phyloP scores from a whole-genome alignment of 2,113 vertebrate genomes.

The Cryptomyrus ogoouensis region DNA sequence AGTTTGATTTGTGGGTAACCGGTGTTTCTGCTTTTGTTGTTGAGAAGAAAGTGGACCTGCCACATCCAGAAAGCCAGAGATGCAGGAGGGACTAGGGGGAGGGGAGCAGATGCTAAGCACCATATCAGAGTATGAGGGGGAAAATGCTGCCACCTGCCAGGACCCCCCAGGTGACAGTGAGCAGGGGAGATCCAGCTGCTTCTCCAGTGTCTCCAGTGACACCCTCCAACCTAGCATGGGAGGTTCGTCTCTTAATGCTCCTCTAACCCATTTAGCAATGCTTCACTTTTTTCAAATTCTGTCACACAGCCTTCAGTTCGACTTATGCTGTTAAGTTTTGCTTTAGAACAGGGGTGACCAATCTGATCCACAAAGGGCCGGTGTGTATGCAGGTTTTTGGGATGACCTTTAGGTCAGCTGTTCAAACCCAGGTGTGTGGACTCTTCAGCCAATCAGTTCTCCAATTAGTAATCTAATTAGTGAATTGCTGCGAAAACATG shows the following conservation, averaged over 20 bases:
- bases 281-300: not conserved
- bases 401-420: not conserved
- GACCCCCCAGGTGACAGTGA: slow-evolving; percentile 13
- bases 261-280: not conserved
- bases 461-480: not conserved
- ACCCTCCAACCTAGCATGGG: slow-evolving; percentile 36
- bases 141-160: not conserved
- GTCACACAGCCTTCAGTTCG: not conserved
- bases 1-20: not conserved
- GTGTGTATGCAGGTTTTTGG: not conserved
- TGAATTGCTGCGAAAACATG: not conserved
- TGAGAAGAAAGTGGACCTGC: not conserved
- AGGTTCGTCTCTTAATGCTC: slow-evolving; percentile 30
- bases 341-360: not conserved
- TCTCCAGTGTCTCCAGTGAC: slow-evolving; percentile 39
- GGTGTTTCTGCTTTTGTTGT: not conserved
- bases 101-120: slow-evolving; percentile 32
- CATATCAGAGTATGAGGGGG: slow-evolving; percentile 37
- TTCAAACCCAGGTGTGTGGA: not conserved
- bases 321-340: not conserved
- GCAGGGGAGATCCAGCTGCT: slow-evolving; percentile 32
- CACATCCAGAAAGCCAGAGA: not conserved
- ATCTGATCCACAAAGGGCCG: not conserved
- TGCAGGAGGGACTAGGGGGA: slow-evolving; percentile 1
- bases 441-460: not conserved